Percentiles rank a stretch among this genome's conserved stretches.
phyloP scores from a whole-genome alignment of 1,140 invertebrate species.

The Drosophila lacertosa region DNA sequence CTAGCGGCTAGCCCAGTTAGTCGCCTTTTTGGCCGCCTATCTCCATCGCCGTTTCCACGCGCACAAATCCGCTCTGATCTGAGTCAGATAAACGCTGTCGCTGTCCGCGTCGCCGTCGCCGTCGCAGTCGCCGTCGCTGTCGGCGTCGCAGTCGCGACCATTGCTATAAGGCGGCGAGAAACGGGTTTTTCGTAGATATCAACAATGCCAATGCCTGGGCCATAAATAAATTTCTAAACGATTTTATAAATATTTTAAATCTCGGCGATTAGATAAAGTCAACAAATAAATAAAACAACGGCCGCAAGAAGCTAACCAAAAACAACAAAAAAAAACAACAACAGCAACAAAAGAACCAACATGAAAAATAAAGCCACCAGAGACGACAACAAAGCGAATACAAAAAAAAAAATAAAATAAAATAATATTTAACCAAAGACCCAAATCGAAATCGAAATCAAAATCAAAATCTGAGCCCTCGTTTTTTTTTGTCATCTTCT shows the following conservation, averaged over 20 bases:
- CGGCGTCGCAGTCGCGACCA: constrained; percentile 28
- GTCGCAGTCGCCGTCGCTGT: constrained; percentile 33
- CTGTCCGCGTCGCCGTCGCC: constrained; percentile 19
- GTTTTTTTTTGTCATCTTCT: constrained; percentile 13
- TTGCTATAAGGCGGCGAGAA: constrained; percentile 47
- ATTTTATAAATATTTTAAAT: constrained; percentile 84
- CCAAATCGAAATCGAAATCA: constrained; percentile 48
- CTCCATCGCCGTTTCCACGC: too few species aligned
- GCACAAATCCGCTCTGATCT: constrained; percentile 72
- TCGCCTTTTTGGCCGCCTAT: constrained; percentile 8
- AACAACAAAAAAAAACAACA: constrained; percentile 31
- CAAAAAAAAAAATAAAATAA: constrained; percentile 30
- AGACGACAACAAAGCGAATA: constrained; percentile 36
- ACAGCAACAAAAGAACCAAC: constrained; percentile 10
- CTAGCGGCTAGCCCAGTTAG: constrained; percentile 17
- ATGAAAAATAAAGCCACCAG: constrained; percentile 28
- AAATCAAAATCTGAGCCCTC: constrained; percentile 53
- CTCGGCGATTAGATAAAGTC: constrained; percentile 82
- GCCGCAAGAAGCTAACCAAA: constrained; percentile 36
- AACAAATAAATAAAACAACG: constrained; percentile 83
- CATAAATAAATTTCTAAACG: constrained; percentile 83
- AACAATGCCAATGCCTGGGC: constrained; percentile 75
- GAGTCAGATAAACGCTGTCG: constrained; percentile 61
- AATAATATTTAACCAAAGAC: constrained; percentile 41
- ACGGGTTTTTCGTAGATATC: constrained; percentile 69